Base-by-base conservation (phyloP, 2,888 invertebrate genomes). In the Eupithecia dodoneata region DNA sequence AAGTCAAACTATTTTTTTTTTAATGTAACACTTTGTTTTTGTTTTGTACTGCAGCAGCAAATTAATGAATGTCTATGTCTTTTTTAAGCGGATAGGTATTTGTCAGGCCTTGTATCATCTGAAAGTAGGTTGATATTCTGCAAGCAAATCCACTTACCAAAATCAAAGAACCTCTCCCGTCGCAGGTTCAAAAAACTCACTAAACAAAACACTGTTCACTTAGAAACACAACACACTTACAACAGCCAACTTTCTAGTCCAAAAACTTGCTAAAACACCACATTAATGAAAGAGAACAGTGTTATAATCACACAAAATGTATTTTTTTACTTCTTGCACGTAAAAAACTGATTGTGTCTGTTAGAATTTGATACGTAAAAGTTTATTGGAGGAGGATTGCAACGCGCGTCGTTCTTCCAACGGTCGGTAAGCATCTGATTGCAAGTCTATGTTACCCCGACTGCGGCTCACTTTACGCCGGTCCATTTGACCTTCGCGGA, bases 401-500 rank as follows among this genome's bases (percentile, higher is more conserved):
- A 77, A 80, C 79, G 81, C 92, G 89, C 85, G 87, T 88, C 83
- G 71, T 71, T 87, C 13, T 80, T 65, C 30, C 82, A 75, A 73
- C 55, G 75, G 85, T 72, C 55, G 47, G 45, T 45, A 69, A 76
- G 80, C 81, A 82, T 82, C 80, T 84, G 80, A 82, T 80, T 81
- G 84, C 71, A 45, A 18, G 70, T 47, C 41, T 49, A 30, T 5
- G 42, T 41, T 71, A 89, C 88, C 90, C 91, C 92, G 90, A 87
- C 83, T 47, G 42, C 15, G 45, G 70, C 45, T 12, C 30, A 70
- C 70, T 75, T 84, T 75, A 82, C 82, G 80, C 76, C 77, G 74
- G 81, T 81, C 82, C 81, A 82, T 76, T 87, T 94, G 94, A 94
- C 94, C 94, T 94, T 94, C 94, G 89, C 81, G 82, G 85, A 86